These are phyloP conservation scores for Dynastes grantii DNA, from an alignment of 2,888 invertebrate genomes.

Conservation along the genomic window DNA sequence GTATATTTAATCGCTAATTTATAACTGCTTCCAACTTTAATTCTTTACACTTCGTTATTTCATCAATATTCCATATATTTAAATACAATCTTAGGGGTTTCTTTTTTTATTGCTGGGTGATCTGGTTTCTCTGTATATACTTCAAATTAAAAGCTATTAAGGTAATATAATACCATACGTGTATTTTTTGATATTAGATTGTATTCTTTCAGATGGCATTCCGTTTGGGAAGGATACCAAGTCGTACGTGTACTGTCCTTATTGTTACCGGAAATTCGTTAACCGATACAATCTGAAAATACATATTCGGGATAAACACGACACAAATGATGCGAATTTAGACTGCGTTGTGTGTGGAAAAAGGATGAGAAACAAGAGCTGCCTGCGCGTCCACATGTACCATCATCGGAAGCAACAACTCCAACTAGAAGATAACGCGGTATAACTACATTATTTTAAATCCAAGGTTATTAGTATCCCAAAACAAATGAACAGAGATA, in stretches of 20 bases:
- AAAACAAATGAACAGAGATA: constrained; percentile 3
- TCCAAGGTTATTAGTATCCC: neutral
- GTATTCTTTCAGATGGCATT: constrained; percentile 61
- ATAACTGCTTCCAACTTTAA: neutral
- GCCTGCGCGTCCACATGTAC: constrained; percentile 78
- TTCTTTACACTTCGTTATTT: neutral
- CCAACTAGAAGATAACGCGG: constrained; percentile 39
- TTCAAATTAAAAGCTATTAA: constrained; percentile 55
- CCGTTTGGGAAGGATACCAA: constrained; percentile 65
- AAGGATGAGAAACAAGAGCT: constrained; percentile 77
- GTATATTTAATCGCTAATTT: constrained; percentile 5
- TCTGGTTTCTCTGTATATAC: constrained; percentile 59
- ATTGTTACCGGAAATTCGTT: constrained; percentile 77
- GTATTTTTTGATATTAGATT: constrained; percentile 60
- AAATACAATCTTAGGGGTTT: constrained; percentile 48
- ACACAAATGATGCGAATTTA: constrained; percentile 77
- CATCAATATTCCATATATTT: constrained; percentile 24
- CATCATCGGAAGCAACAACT: constrained; percentile 76
- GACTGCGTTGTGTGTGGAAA: constrained; percentile 82
- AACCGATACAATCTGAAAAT: constrained; percentile 82
- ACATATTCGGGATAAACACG: constrained; percentile 82
- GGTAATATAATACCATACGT: constrained; percentile 56
- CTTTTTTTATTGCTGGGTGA: constrained; percentile 52
- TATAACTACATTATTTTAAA: neutral
- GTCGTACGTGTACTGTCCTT: constrained; percentile 77